Evolutionary conservation across 2,888 invertebrate genomes (phyloP).

Genomic region (Pedicia rivosa): DNA sequence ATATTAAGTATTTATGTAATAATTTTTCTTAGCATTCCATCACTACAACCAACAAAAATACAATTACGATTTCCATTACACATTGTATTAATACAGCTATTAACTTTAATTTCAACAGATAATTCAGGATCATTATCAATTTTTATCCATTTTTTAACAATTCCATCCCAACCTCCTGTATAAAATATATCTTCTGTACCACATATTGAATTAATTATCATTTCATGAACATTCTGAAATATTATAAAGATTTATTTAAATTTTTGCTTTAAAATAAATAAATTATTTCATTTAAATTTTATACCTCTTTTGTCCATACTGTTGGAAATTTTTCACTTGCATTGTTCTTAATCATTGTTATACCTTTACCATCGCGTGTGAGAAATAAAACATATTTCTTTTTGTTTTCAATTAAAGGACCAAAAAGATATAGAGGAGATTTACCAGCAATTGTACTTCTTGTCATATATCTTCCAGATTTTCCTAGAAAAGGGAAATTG

Average conservation of each 20-base stretch:
- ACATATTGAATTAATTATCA: constrained; percentile 26
- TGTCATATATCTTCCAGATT: constrained; percentile 27
- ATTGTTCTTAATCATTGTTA: constrained; percentile 20
- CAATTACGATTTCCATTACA: constrained; percentile 19
- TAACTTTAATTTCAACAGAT: constrained; percentile 22
- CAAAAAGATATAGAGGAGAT: constrained; percentile 25
- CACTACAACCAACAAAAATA: constrained; percentile 22
- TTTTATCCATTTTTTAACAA: constrained; percentile 26
- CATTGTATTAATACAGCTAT: constrained; percentile 23
- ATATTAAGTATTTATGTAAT: too few species aligned
- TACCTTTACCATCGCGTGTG: constrained; percentile 23
- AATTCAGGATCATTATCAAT: constrained; percentile 18
- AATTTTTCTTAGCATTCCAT: too few species aligned
- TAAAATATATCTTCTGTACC: constrained; percentile 21
- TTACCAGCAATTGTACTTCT: constrained; percentile 26
- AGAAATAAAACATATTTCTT: constrained; percentile 23
- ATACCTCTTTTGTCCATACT: constrained; percentile 18
- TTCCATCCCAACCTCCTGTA: constrained; percentile 28
- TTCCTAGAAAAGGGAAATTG: constrained; percentile 16
- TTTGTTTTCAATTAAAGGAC: constrained; percentile 19
- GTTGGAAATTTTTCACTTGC: constrained; percentile 18
- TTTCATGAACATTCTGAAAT: constrained; percentile 25
- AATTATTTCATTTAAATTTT: background rate
- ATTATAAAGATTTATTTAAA: background rate
- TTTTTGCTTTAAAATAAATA: background rate